Evolutionary conservation across 2,888 invertebrate species (phyloP), one percentile per base, ranked within the genome.

Genomic region (Furcula furcula): DNA sequence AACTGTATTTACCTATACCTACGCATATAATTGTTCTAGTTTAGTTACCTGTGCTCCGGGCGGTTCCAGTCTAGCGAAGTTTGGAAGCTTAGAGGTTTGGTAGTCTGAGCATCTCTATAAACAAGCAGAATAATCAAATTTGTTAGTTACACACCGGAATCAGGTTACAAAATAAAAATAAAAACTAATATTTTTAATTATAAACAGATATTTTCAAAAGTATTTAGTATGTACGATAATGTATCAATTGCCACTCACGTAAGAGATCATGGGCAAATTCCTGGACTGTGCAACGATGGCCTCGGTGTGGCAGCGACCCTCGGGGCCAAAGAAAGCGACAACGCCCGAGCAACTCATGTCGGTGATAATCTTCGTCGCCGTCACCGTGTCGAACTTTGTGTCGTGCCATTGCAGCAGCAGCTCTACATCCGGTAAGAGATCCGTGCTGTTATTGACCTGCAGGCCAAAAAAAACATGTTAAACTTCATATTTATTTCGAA

Each of bases 261-360:
- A 98, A 73, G 97, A 97, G 79, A 98, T 96, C 96, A 98, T 98
- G 39, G 98, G 98, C 69, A 98, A 92, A 89, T 98, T 97, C 76
- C 95, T 93, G 27, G 98, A 94, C 72, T 98, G 96, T 13, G 98
- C 95, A 33, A 98, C 94, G 61, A 96, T 95, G 33, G 98, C 97
- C 81, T 98, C 98, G n/a, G 97, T 96, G 68, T 94, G 92, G 84
- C 98, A 98, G 31, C 94, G 93, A 39, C 97, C 97, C 85, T 98
- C 98, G 1, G 98, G 98, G 2, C 98, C 98, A 76, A 98, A 97
- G 90, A 98, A 97, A 31, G 96, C 97, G 18, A 94, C 93, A 34
- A 97, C 96, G 31, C 95, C 95, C 35, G 94, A 91, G 76, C 96
- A 97, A 75, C 97, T 94, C 95, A 97, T 97, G 76, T 97, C 94